phyloP scores from a whole-genome alignment of 2,888 invertebrate species.

The Polydesmus complanatus region DNA sequence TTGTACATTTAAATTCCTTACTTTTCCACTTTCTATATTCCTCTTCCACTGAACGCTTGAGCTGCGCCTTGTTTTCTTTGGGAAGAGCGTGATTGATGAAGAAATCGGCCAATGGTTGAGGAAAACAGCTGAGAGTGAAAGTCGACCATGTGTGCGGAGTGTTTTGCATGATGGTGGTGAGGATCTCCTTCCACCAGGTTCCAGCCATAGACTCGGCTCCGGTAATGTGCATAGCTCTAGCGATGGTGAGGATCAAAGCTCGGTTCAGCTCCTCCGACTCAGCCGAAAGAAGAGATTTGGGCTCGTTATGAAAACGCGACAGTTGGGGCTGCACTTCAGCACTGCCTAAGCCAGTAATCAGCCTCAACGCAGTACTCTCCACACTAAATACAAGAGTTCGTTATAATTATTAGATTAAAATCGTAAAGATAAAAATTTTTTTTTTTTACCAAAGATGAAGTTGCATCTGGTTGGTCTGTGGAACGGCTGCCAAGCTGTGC shows the following conservation, averaged over 20 bases:
- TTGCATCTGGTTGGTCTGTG: slow-evolving; percentile 90
- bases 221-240: slow-evolving; percentile 85
- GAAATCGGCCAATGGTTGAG: slow-evolving; percentile 74
- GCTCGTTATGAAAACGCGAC: slow-evolving; percentile 77
- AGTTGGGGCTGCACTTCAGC: slow-evolving; percentile 88
- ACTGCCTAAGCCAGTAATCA: slow-evolving; percentile 81
- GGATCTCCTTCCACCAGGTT: slow-evolving; percentile 77
- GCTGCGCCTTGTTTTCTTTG: slow-evolving; percentile 75
- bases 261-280: slow-evolving; percentile 92
- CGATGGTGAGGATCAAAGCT: slow-evolving; percentile 80
- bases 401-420: not conserved
- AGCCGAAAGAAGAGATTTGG: slow-evolving; percentile 76
- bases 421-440: too few relatives aligned
- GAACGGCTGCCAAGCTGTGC: slow-evolving; percentile 77
- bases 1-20: slow-evolving; percentile 22
- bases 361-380: slow-evolving; percentile 70
- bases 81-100: slow-evolving; percentile 62
- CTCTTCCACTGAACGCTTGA: slow-evolving; percentile 70
- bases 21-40: slow-evolving; percentile 85
- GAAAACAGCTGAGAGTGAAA: slow-evolving; percentile 83
- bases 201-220: slow-evolving; percentile 47
- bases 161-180: slow-evolving; percentile 78
- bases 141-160: slow-evolving; percentile 93
- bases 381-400: slow-evolving; percentile 40
- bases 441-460: slow-evolving; percentile 71